phyloP scores from a whole-genome alignment of 2,797 vertebrate genomes.

The Buphagus erythrorhynchus region DNA sequence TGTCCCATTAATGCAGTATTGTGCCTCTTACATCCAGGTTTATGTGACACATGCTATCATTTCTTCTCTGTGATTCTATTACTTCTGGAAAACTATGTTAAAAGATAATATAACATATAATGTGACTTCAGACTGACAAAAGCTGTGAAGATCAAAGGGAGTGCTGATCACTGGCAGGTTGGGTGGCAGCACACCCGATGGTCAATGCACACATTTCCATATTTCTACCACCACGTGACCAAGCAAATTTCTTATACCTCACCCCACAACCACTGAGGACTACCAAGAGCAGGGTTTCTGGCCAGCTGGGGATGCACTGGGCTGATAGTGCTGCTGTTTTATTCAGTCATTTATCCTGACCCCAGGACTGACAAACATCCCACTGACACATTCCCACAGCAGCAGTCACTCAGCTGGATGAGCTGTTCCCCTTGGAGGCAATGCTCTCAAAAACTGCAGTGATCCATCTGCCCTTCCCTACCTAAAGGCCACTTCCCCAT shows the following conservation, averaged over 20 bases:
- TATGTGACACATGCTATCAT: conserved; percentile 52
- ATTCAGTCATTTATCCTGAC: background rate
- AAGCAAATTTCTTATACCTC: background rate
- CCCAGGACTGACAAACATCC: background rate
- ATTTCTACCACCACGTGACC: background rate
- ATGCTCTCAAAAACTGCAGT: background rate
- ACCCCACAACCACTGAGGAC: background rate
- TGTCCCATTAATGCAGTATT: background rate
- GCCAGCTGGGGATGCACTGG: background rate
- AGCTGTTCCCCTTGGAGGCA: fast-evolving
- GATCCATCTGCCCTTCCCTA: background rate
- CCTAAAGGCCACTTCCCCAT: background rate
- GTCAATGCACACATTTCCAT: background rate
- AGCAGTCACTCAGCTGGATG: background rate
- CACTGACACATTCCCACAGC: fast-evolving
- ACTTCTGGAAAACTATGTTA: conserved; percentile 40
- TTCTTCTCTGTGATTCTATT: conserved; percentile 50
- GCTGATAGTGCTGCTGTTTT: background rate
- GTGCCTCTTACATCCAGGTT: conserved; percentile 17
- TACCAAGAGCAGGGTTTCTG: background rate
- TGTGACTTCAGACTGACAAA: conserved; percentile 9
- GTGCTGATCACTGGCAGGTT: background rate
- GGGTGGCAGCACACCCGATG: background rate
- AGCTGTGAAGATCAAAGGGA: background rate
- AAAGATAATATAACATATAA: background rate